phyloP scores from a whole-genome alignment of 2,797 vertebrate species.

The Vireo griseus region DNA sequence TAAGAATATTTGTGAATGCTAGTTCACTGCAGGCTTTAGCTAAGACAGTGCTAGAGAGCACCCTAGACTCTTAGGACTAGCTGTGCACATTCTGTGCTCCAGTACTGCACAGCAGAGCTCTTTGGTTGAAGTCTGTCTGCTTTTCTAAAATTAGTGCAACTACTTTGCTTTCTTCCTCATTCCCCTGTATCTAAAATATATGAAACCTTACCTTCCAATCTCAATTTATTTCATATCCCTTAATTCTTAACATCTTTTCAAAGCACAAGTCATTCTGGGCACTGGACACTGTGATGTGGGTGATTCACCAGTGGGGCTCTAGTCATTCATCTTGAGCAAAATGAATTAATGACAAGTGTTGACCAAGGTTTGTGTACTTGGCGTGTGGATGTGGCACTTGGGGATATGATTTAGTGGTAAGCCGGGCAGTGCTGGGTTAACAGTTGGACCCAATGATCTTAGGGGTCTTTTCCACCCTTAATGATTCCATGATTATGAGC shows the following conservation, averaged over 20 bases:
- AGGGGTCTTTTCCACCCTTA: neutral
- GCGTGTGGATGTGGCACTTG: accelerated
- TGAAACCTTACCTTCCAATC: neutral
- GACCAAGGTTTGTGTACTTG: neutral
- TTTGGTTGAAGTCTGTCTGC: neutral
- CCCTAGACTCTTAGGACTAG: neutral
- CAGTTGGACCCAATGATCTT: accelerated
- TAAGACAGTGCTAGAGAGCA: neutral
- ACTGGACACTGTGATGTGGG: neutral
- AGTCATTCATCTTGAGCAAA: neutral
- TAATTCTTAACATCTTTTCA: neutral
- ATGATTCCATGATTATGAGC: neutral
- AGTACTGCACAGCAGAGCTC: neutral
- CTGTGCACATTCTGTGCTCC: neutral
- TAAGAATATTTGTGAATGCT: neutral
- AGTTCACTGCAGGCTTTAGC: neutral
- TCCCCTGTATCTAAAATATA: neutral
- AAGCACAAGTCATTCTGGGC: neutral
- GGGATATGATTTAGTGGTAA: neutral
- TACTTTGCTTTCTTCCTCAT: neutral
- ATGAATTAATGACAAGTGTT: neutral
- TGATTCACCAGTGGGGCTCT: neutral
- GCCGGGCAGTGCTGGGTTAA: neutral
- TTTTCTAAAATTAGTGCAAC: neutral
- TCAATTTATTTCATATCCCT: neutral